phyloP scores from a whole-genome alignment of 2,888 invertebrate genomes.

The Resseliella maxima region DNA sequence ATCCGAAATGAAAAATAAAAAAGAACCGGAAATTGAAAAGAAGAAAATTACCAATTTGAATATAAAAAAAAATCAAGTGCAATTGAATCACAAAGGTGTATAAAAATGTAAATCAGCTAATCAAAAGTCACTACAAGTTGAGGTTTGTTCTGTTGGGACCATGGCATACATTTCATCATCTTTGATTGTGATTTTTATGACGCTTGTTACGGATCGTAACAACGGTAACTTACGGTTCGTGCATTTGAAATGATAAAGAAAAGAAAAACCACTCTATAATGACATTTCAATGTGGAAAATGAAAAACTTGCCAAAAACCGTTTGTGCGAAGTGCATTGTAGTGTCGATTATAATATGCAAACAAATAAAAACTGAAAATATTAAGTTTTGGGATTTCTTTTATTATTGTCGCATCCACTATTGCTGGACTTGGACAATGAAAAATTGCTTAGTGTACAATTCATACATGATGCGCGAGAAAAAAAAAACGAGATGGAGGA shows the following conservation, averaged over 20 bases:
- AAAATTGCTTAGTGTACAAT: not conserved
- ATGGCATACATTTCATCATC: not conserved
- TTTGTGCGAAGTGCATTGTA: conserved; percentile 7
- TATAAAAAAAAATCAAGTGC: not conserved
- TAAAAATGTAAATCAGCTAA: conserved; percentile 32
- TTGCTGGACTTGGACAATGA: conserved; percentile 6
- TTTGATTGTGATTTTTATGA: not conserved
- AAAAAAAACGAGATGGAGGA: not conserved
- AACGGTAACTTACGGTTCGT: not conserved
- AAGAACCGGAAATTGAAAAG: not conserved
- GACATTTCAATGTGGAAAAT: not conserved
- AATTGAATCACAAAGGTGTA: not conserved
- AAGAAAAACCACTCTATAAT: not conserved
- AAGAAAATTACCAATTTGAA: conserved; percentile 4
- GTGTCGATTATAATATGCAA: conserved; percentile 44
- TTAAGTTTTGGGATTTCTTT: conserved; percentile 50
- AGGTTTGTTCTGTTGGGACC: not conserved
- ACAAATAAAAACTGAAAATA: conserved; percentile 43
- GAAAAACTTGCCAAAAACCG: conserved; percentile 29
- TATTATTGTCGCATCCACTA: not conserved
- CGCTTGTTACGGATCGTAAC: no score
- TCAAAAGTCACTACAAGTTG: conserved; percentile 41
- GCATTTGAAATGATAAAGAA: not conserved
- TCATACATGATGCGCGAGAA: not conserved
- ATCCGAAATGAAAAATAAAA: not conserved